Evolutionary conservation across 2,113 vertebrate genomes (phyloP), one percentile per base, ranked within the genome.

Genomic region (Daphoenositta chrysoptera): DNA sequence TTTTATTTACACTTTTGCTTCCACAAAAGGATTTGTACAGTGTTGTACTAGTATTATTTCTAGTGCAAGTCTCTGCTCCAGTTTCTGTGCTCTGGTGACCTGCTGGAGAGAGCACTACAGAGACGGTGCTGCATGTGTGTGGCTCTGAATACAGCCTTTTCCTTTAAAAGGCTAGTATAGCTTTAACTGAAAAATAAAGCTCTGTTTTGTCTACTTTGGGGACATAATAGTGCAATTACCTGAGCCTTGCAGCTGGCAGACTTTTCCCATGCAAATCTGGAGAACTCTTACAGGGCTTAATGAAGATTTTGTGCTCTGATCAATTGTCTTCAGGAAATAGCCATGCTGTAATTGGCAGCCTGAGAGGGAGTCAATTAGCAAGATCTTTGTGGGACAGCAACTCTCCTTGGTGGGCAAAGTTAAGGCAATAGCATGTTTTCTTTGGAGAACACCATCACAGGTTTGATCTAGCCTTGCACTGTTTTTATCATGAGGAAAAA

Each of bases 261-360:
- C 58, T 58, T 83, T 93, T 94, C 79, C 89, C 84, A 91, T 92
- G 87, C 71, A 95, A 93, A 95, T 94, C 9, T 94, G 71, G 81
- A 90, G 84, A 72, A 48, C 79, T 79, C 51, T 89, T 71, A 64
- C 1, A 17, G 44, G 19, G 24, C 64, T 89, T 95, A 94, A 88
- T 66, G 71, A 95, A 95, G 90, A 93, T 85, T 91, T 66, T 81
- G 85, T 88, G 48, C 54, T 63, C n/a, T 53, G 66, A 80, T 83
- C 76, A 90, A 51, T 95, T 93, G 83, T 85, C 30, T 90, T 61
- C 56, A 81, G 85, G 85, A 94, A 90, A 94, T 14, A 89, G 24
- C 58, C 8, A 0, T 3, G 68, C 48, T 56, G 44, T 53, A 94
- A 92, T 68, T 90, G 85, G 72, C 53, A 90, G 79, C 44, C 37